Percentiles rank a stretch among this genome's conserved stretches.
Conservation (phyloP, 2,797 vertebrate genomes). For the Mionectes olivaceus region DNA sequence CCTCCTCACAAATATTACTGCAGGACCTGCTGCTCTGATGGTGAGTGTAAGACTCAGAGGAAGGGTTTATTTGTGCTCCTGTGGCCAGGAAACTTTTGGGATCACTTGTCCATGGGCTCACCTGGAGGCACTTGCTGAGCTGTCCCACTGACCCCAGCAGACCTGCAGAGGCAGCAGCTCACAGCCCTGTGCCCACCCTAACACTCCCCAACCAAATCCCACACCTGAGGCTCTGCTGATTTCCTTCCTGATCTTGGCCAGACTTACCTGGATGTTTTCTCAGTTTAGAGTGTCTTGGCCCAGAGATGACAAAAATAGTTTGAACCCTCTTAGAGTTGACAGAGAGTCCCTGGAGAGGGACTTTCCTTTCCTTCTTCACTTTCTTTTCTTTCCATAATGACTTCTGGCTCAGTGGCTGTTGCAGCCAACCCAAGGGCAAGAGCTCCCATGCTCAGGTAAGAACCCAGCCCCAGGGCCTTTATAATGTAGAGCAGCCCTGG, state of each 20-base stretch:
- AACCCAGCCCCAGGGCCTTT: background rate
- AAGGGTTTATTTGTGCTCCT: background rate
- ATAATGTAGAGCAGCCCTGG: background rate
- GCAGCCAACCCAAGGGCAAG: background rate
- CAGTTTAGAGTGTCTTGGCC: background rate
- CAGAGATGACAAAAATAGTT: background rate
- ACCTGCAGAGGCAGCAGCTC: background rate
- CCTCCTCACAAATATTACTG: background rate
- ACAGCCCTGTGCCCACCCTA: background rate
- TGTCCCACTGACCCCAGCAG: background rate
- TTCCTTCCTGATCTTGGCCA: background rate
- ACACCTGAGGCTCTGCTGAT: background rate
- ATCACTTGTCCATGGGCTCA: rapidly evolving
- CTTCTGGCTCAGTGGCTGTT: background rate
- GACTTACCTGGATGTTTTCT: background rate
- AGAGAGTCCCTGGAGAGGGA: background rate
- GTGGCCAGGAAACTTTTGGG: rapidly evolving
- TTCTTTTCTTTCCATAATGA: too few species aligned
- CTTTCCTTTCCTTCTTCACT: background rate
- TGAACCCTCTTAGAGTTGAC: background rate
- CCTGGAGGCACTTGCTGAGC: background rate
- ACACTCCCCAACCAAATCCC: background rate
- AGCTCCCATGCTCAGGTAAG: rapidly evolving
- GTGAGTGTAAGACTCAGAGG: background rate
- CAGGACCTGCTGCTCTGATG: background rate